Evolutionary conservation across 2,113 vertebrate genomes (phyloP).

Genomic region (Poecile atricapillus): DNA sequence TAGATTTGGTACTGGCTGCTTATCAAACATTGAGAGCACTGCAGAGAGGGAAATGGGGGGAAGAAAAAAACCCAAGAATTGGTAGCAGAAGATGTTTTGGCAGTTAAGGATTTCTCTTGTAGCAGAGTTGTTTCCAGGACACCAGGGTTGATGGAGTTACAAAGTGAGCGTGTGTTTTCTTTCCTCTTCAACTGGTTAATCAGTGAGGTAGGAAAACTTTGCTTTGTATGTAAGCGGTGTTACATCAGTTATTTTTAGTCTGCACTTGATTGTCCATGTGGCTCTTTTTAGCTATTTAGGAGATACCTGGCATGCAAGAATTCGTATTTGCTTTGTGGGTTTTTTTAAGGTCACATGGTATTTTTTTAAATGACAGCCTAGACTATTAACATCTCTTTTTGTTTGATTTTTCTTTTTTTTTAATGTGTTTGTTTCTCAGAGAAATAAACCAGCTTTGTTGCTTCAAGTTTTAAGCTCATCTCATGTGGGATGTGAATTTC

Average conservation of each 20-base stretch:
- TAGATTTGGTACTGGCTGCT: neutral
- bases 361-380: neutral
- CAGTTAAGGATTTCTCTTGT: neutral
- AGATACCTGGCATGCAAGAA: neutral
- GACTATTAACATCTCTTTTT: neutral
- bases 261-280: neutral
- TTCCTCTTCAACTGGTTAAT: neutral
- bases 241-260: neutral
- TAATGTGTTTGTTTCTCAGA: neutral
- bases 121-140: constrained; percentile 17
- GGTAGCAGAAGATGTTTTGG: neutral
- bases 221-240: neutral
- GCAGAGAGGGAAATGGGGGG: neutral
- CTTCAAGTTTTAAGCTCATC: neutral
- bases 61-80: neutral
- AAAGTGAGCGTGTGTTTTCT: neutral
- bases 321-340: fast-evolving
- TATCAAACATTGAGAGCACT: neutral
- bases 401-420: too few species aligned
- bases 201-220: constrained; percentile 1
- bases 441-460: neutral
- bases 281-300: neutral
- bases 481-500: neutral
- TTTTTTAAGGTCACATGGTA: neutral
- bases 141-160: constrained; percentile 5